phyloP scores from a whole-genome alignment of 2,113 vertebrate genomes.

The Oryctolagus cuniculus region mOryCun1.1 NC_091441.1:15446001-15446500 shows the following conservation, averaged over 20 bases:
- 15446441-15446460: conserved; percentile 58
- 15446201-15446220: not conserved
- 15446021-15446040: not conserved
- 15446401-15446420: not conserved
- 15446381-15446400: not conserved
- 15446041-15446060: not conserved
- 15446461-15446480: conserved; percentile 63
- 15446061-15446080: accelerated
- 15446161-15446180: not conserved
- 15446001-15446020: not conserved
- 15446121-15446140: not conserved
- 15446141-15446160: not conserved
- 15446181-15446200: not conserved
- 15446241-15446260: not conserved
- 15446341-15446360: not conserved
- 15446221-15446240: not conserved
- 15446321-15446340: not conserved
- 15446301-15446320: not conserved
- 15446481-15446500: conserved; percentile 65
- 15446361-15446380: not conserved
- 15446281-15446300: not conserved
- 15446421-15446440: not conserved
- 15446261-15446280: not conserved
- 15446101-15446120: not conserved
- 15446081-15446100: not conserved